These are phyloP conservation scores for Mesocentrotus franciscanus DNA, from an alignment of 53 echinoderm and acorn worm species.

Conservation along the genomic window DNA sequence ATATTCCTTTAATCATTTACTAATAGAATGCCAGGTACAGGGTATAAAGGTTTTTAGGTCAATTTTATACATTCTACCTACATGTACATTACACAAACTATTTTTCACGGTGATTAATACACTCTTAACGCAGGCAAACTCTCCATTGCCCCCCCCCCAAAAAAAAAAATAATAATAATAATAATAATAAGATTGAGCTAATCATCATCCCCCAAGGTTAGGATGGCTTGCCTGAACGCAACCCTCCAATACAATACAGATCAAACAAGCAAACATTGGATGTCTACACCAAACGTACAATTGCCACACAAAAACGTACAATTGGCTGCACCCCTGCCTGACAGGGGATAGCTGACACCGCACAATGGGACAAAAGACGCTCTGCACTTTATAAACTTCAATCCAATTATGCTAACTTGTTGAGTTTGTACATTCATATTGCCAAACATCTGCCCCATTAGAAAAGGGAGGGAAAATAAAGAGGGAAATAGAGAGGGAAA, in stretches of 20 bases:
- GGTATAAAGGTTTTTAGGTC: no score
- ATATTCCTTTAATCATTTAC: no score
- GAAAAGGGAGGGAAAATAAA: background rate
- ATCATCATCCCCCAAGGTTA: background rate
- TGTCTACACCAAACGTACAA: background rate
- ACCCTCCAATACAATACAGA: background rate
- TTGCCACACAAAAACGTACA: conserved; percentile 14
- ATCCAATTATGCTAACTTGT: conserved; percentile 9
- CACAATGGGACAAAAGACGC: conserved; percentile 7
- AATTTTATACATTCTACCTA: no score
- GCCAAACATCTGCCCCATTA: conserved; percentile 25
- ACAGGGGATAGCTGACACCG: background rate
- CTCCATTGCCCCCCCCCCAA: background rate
- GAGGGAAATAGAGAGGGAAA: background rate
- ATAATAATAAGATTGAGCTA: background rate
- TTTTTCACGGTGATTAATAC: no score
- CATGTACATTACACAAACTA: no score
- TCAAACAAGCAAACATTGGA: conserved; percentile 33
- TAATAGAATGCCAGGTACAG: no score
- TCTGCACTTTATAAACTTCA: conserved; percentile 40
- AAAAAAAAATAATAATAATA: background rate
- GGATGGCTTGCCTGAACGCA: background rate
- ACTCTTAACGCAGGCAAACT: no score
- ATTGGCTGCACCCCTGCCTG: background rate
- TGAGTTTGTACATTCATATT: background rate